Evolutionary conservation across 2,113 vertebrate genomes (phyloP).

Genomic region (Scomber japonicus): DNA sequence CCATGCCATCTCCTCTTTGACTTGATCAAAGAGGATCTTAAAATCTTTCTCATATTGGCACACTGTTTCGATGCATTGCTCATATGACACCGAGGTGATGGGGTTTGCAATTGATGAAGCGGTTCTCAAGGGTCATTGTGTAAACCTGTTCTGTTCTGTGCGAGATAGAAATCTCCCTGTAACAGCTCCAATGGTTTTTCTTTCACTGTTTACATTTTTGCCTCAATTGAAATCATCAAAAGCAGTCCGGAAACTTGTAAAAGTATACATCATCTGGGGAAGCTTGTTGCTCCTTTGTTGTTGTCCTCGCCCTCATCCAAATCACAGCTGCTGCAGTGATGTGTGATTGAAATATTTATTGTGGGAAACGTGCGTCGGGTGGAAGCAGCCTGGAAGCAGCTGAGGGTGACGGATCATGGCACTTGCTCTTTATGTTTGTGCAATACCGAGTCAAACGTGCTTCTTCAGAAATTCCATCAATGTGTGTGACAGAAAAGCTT

Average conservation of each 20-base stretch:
- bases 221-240: slow-evolving; percentile 64
- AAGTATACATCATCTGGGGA: slow-evolving; percentile 68
- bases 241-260: slow-evolving; percentile 61
- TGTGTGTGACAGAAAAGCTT: not conserved
- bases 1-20: slow-evolving; percentile 15
- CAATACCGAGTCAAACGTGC: slow-evolving; percentile 19
- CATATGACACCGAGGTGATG: slow-evolving; percentile 57
- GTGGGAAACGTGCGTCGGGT: slow-evolving; percentile 29
- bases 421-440: slow-evolving; percentile 32
- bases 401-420: slow-evolving; percentile 32
- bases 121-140: slow-evolving; percentile 27
- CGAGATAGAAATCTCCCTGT: slow-evolving; percentile 47
- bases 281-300: slow-evolving; percentile 66
- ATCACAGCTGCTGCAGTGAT: slow-evolving; percentile 63
- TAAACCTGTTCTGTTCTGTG: slow-evolving; percentile 18
- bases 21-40: slow-evolving; percentile 56
- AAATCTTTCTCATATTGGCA: slow-evolving; percentile 10
- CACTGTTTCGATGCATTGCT: slow-evolving; percentile 58
- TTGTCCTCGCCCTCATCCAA: slow-evolving; percentile 56
- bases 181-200: slow-evolving; percentile 24
- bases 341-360: slow-evolving; percentile 61
- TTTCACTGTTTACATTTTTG: slow-evolving; percentile 51
- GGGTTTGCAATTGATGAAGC: slow-evolving; percentile 36
- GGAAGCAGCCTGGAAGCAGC: slow-evolving; percentile 25
- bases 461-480: slow-evolving; percentile 27